Percentiles rank a stretch among this genome's conserved stretches.
These are phyloP conservation scores for Drosophila repleta DNA, from an alignment of 1,140 invertebrate species.

Conservation along the genomic window DNA sequence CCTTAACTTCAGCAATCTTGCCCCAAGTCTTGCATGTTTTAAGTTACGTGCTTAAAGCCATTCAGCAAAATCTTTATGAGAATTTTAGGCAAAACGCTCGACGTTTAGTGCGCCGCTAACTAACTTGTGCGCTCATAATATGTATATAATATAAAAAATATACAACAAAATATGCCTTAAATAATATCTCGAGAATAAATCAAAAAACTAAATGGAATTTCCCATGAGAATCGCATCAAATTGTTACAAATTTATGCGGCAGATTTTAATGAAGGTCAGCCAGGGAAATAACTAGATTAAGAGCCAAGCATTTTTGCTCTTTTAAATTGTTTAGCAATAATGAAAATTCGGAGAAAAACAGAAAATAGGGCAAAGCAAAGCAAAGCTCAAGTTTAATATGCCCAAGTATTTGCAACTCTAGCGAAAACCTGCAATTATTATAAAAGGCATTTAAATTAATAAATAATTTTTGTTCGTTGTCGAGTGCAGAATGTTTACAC, in stretches of 20 bases:
- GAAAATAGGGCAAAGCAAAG: too few relatives aligned
- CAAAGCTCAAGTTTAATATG: too few relatives aligned
- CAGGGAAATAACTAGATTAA: too few relatives aligned
- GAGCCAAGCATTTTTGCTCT: too few relatives aligned
- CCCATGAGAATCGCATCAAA: neutral
- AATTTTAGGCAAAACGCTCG: neutral
- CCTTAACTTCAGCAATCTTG: too few relatives aligned
- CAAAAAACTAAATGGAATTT: neutral
- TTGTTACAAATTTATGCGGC: neutral
- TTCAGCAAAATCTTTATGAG: neutral
- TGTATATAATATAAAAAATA: neutral
- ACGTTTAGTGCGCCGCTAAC: too few relatives aligned
- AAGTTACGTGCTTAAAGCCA: neutral
- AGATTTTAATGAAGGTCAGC: neutral
- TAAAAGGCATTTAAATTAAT: neutral
- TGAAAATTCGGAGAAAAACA: too few relatives aligned
- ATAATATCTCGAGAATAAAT: neutral
- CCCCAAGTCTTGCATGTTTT: neutral
- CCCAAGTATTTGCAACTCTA: too few relatives aligned
- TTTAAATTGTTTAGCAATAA: too few relatives aligned
- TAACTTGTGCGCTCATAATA: neutral
- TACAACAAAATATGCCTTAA: neutral
- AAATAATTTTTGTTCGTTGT: neutral
- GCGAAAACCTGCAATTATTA: neutral
- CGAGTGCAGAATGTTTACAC: neutral